Conservation (phyloP, 2,113 vertebrate genomes). For the Girardinichthys multiradiatus region DNA sequence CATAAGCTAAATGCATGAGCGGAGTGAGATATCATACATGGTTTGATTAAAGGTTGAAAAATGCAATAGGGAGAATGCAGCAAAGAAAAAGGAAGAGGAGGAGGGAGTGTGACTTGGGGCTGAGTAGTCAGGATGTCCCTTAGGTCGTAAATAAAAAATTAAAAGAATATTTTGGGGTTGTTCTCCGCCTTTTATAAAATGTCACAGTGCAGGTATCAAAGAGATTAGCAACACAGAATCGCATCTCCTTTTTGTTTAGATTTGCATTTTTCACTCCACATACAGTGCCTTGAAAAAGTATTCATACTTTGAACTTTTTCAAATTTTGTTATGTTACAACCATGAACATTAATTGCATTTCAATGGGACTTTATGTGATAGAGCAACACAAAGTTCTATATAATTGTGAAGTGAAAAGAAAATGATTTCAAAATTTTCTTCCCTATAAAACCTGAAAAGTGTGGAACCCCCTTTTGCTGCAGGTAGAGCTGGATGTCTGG, state of each 20-base stretch:
- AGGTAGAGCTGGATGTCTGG: neutral
- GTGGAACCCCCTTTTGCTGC: no score
- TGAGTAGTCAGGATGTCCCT: slow-evolving; percentile 54
- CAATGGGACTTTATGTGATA: neutral
- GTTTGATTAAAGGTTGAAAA: slow-evolving; percentile 43
- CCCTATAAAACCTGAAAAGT: neutral
- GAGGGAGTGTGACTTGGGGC: slow-evolving; percentile 47
- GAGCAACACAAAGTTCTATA: neutral
- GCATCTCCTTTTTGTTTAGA: slow-evolving; percentile 1
- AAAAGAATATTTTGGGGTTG: slow-evolving; percentile 56
- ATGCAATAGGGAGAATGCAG: slow-evolving; percentile 53
- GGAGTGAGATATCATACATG: slow-evolving; percentile 41
- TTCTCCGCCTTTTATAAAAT: slow-evolving; percentile 41
- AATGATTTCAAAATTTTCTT: neutral
- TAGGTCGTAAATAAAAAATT: slow-evolving; percentile 69
- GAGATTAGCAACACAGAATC: slow-evolving; percentile 33
- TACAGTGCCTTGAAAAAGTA: neutral
- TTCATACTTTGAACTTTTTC: neutral
- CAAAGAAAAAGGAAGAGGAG: slow-evolving; percentile 6
- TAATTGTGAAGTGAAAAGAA: neutral
- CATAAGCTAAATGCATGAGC: slow-evolving; percentile 42
- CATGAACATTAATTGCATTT: neutral
- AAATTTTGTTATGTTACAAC: neutral
- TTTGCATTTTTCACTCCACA: neutral
- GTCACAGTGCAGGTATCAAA: slow-evolving; percentile 54